These are phyloP conservation scores for Microtus pennsylvanicus DNA, from an alignment of 2,113 vertebrate genomes.

Conservation along the genomic window DNA sequence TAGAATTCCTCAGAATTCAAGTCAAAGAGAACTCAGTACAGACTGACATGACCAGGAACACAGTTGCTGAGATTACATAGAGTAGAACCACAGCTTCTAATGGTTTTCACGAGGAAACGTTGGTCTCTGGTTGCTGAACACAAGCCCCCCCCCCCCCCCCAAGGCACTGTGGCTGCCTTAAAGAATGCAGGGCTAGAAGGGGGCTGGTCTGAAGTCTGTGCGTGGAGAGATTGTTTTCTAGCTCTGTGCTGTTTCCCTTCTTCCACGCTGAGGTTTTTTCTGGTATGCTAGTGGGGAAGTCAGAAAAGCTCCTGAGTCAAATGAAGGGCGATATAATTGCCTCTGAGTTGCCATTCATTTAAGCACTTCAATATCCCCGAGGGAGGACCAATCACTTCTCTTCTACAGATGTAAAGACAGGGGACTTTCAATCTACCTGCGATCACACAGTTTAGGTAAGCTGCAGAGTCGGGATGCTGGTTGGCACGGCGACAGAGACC, in stretches of 20 bases:
- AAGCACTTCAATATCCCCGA: background rate
- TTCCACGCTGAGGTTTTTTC: background rate
- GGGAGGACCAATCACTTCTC: background rate
- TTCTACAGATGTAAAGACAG: background rate
- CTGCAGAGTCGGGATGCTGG: background rate
- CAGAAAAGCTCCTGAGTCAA: constrained; percentile 4
- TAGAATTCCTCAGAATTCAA: background rate
- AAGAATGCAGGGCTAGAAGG: background rate
- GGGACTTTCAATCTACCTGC: background rate
- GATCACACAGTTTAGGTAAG: background rate
- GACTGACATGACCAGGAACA: background rate
- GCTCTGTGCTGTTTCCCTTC: background rate
- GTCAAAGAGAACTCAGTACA: background rate
- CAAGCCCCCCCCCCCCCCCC: no score
- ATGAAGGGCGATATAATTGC: background rate
- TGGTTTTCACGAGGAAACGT: background rate
- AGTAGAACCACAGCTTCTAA: background rate
- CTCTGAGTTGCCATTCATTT: constrained; percentile 27
- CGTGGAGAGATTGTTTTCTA: background rate
- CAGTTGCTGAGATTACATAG: background rate
- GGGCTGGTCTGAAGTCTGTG: background rate
- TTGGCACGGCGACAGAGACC: background rate
- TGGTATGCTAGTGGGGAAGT: background rate
- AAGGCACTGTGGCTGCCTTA: background rate
- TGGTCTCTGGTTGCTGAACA: background rate